A percentile compares a stretch with the other conserved stretches of the same genome.
These are phyloP conservation scores for Homarus americanus DNA, from an alignment of 1,140 invertebrate genomes.

Conservation along the genomic window DNA sequence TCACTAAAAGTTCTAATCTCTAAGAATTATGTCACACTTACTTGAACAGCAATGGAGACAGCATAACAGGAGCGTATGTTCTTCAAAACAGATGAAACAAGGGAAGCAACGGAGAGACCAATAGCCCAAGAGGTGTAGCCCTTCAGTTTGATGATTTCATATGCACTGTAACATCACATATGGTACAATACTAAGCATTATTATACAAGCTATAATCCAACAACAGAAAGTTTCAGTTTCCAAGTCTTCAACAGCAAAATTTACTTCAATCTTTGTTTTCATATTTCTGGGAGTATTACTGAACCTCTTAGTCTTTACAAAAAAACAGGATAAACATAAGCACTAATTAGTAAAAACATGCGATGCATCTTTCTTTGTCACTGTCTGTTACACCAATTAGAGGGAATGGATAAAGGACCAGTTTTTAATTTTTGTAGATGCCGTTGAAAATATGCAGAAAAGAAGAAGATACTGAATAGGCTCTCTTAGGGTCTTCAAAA, in stretches of 20 bases:
- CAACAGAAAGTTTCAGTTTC: constrained; percentile 14
- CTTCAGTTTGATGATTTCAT: constrained; percentile 93
- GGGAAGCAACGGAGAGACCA: constrained; percentile 88
- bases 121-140: constrained; percentile 95
- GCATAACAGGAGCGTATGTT: constrained; percentile 89
- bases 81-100: constrained; percentile 86
- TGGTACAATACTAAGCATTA: constrained; percentile 54
- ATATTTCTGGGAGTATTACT: too few species aligned
- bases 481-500: too few species aligned
- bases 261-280: background rate
- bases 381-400: too few species aligned
- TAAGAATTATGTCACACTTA: constrained; percentile 77
- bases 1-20: constrained; percentile 8
- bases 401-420: too few species aligned
- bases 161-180: constrained; percentile 82
- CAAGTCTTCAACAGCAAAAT: constrained; percentile 12
- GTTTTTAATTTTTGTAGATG: too few species aligned
- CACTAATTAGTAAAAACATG: too few species aligned
- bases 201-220: constrained; percentile 22
- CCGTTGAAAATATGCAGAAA: too few species aligned
- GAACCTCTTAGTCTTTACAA: too few species aligned
- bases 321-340: too few species aligned
- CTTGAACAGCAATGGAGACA: constrained; percentile 89
- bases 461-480: too few species aligned
- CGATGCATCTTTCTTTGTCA: too few species aligned